Base-by-base conservation (phyloP, 2,888 invertebrate genomes). In the Halictus quadricinctus region DNA sequence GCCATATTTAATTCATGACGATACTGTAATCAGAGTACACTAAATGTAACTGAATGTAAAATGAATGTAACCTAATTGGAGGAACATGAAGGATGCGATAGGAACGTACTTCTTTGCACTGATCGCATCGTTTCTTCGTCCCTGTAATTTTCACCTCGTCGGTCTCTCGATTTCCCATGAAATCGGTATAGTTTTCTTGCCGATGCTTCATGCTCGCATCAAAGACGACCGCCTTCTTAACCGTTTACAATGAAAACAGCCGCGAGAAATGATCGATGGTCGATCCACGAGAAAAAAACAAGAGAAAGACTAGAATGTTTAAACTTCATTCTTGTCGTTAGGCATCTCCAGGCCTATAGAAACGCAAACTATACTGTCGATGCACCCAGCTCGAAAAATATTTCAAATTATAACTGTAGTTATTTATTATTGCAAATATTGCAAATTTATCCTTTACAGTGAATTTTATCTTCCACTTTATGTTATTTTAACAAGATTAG, bases 81-180 rank as follows among this genome's bases (percentile, higher is more conserved):
- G 48, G 29, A 25, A 12, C n/a, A 29, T 8, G 50, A 72, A 50
- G 66, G 36, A 18, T 15, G 25, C 2, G 21, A 2, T 12, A 15
- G 54, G 54, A 48, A 76, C 89, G 36, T 85, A 90, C 87, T 80
- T 88, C 86, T 41, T 77, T 76, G 76, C 86, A 89, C 2, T 54
- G 79, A n/a, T 72, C 48, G 83, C 85, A 85, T 79, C 74, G 80
- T 46, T 85, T 85, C 36, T 43, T 54, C 5, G 58, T 70, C 13
- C 66, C 85, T 74, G 87, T 81, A 73, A 90, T 84, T 79, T 83
- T 36, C 79, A 89, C 83, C 25, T 88, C 86, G 69, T 18, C 54
- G 54, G 1, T 29, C 15, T 29, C n/a, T 21, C 72, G 54, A 10
- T 64, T 21, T 25, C 41, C 58, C 25, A 18, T n/a, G 58, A 12